Evolutionary conservation across 1,140 invertebrate genomes (phyloP), one percentile per base, ranked within the genome.

Genomic region (Tribolium castaneum): DNA sequence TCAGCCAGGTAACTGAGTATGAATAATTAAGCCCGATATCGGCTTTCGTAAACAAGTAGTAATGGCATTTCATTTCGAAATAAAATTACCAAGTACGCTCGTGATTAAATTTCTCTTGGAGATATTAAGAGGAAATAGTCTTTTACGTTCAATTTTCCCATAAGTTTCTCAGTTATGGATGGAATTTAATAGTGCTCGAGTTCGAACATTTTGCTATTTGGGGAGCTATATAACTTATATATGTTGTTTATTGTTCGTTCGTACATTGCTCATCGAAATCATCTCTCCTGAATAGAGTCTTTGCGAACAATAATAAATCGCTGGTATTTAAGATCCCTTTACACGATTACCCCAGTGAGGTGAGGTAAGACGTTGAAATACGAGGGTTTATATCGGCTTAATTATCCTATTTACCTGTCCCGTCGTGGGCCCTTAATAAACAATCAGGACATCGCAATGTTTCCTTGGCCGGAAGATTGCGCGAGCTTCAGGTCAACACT

Each of bases 1-100:
- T 86, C 85, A 87, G 87, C 81, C 88, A 87, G 87, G 88, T 89
- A 83, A 39, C 25, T 13, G 12, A 34, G 35, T 66, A 12, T 66
- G 6, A 34, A 59, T 66, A 66, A 66, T 66, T 66, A 34, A 59
- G 9, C 35, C 25, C 34, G 5, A 25, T 66, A 34, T 13, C 59
- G 6, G 9, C n/a, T 16, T 52, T 9, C 6, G 51, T 14, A 52
- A 19, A 52, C 10, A 25, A 59, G 19, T n/a, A 22, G 1, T 59
- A 19, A n/a, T 9, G 7, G 22, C 25, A 59, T 59, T 59, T 59
- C 19, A 59, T 59, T 54, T n/a, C 9, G 16, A 59, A 59, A 59
- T 59, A 59, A 59, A 59, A 59, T 59, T 59, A 59, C 19, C 7
- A 54, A 12, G 19, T 59, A 25, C 19, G 14, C 5, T 25, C 14